These are phyloP conservation scores for Sebastes cheni DNA, from an alignment of 2,797 vertebrate species.

Conservation along the genomic window DNA sequence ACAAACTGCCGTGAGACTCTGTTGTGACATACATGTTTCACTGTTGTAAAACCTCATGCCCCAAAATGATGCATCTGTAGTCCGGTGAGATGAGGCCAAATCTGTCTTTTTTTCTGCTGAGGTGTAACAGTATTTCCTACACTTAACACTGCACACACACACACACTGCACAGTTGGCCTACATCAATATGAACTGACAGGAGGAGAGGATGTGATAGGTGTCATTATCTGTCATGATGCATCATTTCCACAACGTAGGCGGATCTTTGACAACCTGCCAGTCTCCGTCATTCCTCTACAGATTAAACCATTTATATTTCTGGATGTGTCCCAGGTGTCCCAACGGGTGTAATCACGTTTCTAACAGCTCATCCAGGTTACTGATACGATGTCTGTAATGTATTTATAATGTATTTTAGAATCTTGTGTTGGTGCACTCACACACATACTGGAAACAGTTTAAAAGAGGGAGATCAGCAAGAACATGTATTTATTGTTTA, in stretches of 20 bases:
- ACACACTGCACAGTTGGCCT: background rate
- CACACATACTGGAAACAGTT: background rate
- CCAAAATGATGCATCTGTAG: background rate
- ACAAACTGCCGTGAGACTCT: too few species aligned
- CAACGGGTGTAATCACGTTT: background rate
- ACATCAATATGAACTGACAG: background rate
- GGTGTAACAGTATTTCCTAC: background rate
- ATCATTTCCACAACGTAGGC: background rate
- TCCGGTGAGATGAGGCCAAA: background rate
- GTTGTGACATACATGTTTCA: too few species aligned
- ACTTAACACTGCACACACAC: background rate
- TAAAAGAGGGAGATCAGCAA: background rate
- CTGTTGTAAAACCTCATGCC: background rate
- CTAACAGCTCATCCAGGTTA: too few species aligned
- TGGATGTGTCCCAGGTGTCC: background rate
- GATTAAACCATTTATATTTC: background rate
- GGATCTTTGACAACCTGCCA: background rate
- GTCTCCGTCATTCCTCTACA: background rate
- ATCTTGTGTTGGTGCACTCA: background rate
- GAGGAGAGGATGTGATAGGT: background rate
- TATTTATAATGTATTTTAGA: background rate
- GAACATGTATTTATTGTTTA: background rate
- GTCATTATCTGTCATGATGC: background rate
- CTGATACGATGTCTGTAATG: too few species aligned
- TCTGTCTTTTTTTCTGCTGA: background rate